phyloP scores from a whole-genome alignment of 2,113 vertebrate species.

The Megaceryle maxima region DNA sequence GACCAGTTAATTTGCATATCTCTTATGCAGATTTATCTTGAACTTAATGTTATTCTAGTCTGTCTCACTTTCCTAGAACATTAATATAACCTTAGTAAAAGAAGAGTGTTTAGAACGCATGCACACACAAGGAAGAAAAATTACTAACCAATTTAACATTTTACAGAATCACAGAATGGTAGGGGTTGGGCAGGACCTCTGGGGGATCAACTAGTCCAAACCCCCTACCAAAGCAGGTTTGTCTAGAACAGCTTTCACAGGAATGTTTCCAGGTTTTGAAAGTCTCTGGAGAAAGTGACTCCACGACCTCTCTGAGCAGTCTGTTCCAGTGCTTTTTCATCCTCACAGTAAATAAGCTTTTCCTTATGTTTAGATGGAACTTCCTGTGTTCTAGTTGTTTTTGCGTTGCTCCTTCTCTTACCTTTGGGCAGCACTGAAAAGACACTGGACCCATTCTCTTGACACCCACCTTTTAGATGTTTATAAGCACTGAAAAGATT shows the following conservation, averaged over 20 bases:
- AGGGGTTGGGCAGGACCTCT: not conserved
- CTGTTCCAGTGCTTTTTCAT: not conserved
- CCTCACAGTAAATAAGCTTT: not conserved
- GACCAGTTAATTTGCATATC: not conserved
- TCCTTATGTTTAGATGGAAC: not conserved
- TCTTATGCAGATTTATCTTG: not conserved
- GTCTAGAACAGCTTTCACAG: not conserved
- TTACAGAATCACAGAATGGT: not conserved
- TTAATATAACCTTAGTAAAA: not conserved
- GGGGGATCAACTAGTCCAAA: not conserved
- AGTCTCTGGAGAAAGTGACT: not conserved
- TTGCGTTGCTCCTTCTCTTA: not conserved
- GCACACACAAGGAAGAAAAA: not conserved
- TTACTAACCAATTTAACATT: not conserved
- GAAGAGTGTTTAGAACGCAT: not conserved
- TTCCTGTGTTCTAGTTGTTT: not conserved
- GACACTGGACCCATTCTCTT: not conserved
- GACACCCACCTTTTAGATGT: not conserved
- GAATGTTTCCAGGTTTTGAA: not conserved
- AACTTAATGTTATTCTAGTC: not conserved
- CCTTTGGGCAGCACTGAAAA: not conserved
- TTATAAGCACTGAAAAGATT: not conserved
- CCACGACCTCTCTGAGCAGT: not conserved
- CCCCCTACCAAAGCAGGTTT: not conserved
- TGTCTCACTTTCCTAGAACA: not conserved